Percentiles rank a stretch among this genome's conserved stretches.
Evolutionary conservation across 2,888 invertebrate genomes (phyloP).

Genomic region (Pollenia labialis): DNA sequence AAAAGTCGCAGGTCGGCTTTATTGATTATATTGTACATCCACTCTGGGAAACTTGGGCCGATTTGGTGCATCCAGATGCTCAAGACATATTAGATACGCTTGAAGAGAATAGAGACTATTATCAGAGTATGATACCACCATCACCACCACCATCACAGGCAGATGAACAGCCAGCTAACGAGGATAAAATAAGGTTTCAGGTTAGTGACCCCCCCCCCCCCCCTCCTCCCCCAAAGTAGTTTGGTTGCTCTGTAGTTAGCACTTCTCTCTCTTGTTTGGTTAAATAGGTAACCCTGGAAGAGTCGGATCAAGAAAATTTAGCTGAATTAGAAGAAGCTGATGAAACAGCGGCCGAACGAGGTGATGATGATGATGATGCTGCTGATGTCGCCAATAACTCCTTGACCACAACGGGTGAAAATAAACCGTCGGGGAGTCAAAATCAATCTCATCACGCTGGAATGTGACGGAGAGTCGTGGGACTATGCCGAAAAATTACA

Average conservation of each 20-base stretch:
- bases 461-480: slow-evolving; percentile 97
- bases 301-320: slow-evolving; percentile 85
- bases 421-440: slow-evolving; percentile 84
- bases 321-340: slow-evolving; percentile 88
- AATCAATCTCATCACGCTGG: slow-evolving; percentile 87
- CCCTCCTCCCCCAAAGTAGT: not conserved
- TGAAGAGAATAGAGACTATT: slow-evolving; percentile 99
- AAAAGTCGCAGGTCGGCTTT: slow-evolving; percentile 99
- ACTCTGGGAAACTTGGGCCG: slow-evolving; percentile 99
- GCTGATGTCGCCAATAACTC: slow-evolving; percentile 66
- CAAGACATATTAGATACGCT: slow-evolving; percentile 98
- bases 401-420: slow-evolving; percentile 74
- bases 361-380: slow-evolving; percentile 48
- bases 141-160: slow-evolving; percentile 91
- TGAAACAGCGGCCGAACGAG: slow-evolving; percentile 79
- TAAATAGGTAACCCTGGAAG: slow-evolving; percentile 92
- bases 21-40: slow-evolving; percentile 99
- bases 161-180: slow-evolving; percentile 85
- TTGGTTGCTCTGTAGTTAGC: slow-evolving; percentile 76
- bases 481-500: slow-evolving; percentile 95
- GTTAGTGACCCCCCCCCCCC: slow-evolving; percentile 81
- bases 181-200: slow-evolving; percentile 90
- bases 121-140: slow-evolving; percentile 97
- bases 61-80: slow-evolving; percentile 99
- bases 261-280: not conserved